These are phyloP conservation scores for Zonotrichia leucophrys DNA, from an alignment of 2,113 vertebrate species.

Conservation along the genomic window DNA sequence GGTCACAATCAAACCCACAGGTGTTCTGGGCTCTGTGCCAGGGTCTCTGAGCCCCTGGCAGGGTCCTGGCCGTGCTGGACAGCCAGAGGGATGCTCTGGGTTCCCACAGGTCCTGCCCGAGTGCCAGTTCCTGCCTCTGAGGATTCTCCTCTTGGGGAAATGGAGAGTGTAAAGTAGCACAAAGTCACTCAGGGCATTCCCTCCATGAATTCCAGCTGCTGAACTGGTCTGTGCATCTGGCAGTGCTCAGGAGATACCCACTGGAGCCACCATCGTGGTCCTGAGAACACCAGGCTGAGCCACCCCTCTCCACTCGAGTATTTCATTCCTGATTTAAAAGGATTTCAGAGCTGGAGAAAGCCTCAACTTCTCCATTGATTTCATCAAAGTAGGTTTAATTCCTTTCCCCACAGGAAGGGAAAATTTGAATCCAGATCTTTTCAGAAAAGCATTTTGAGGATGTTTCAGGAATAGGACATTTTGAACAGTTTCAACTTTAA, in stretches of 20 bases:
- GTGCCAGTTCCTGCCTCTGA: not conserved
- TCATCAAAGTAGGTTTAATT: not conserved
- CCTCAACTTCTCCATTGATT: not conserved
- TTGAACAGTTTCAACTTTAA: not conserved
- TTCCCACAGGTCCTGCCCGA: rapidly evolving
- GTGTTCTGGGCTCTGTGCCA: too few species aligned
- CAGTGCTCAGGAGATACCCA: not conserved
- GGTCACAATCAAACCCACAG: too few species aligned
- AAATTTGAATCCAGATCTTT: not conserved
- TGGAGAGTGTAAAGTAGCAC: not conserved
- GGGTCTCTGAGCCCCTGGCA: too few species aligned
- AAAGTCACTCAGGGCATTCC: not conserved
- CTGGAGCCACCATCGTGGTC: not conserved
- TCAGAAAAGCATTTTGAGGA: not conserved
- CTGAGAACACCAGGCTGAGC: not conserved
- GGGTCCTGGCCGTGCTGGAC: too few species aligned
- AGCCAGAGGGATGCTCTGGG: too few species aligned
- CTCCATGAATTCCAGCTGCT: not conserved
- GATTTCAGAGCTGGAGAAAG: not conserved
- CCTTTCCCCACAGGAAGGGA: not conserved
- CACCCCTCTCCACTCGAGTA: not conserved
- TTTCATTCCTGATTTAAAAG: not conserved
- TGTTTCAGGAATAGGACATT: not conserved
- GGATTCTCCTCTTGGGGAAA: not conserved
- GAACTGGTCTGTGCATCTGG: not conserved